phyloP scores from a whole-genome alignment of 1,140 invertebrate genomes.

The Liolophura sinensis region DNA sequence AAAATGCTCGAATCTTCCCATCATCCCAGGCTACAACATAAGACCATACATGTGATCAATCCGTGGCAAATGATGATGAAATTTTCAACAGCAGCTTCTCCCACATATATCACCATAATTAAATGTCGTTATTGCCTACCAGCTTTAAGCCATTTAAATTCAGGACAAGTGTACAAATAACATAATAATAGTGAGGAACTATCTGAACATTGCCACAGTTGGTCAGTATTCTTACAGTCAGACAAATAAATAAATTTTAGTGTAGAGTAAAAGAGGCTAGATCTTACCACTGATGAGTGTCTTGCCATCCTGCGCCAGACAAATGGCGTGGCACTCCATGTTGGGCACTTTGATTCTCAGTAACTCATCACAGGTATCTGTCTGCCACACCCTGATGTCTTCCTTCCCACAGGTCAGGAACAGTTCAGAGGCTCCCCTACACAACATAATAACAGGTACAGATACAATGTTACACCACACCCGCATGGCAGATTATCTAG shows the following conservation, averaged over 20 bases:
- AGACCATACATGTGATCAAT: no score
- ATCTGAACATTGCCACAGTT: no score
- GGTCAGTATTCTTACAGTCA: no score
- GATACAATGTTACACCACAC: no score
- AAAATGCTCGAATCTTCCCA: conserved; percentile 70
- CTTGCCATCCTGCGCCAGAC: conserved; percentile 78
- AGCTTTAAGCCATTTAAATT: no score
- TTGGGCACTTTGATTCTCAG: conserved; percentile 82
- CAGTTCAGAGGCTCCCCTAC: conserved; percentile 65
- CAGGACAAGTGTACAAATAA: background rate
- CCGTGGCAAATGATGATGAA: no score
- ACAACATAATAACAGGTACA: no score
- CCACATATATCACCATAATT: no score
- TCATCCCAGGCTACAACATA: conserved; percentile 75
- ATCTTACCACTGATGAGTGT: conserved; percentile 72
- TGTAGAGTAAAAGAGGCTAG: background rate
- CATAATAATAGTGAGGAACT: conserved; percentile 1
- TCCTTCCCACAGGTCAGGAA: conserved; percentile 84
- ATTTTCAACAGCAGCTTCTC: no score
- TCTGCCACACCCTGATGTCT: conserved; percentile 83
- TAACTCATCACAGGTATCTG: conserved; percentile 74
- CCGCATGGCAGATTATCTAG: no score
- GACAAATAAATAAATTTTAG: no score
- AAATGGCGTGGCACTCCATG: conserved; percentile 78
- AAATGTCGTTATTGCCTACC: no score